Conservation (phyloP, 2,113 vertebrate genomes). For the Cololabis saira region DNA sequence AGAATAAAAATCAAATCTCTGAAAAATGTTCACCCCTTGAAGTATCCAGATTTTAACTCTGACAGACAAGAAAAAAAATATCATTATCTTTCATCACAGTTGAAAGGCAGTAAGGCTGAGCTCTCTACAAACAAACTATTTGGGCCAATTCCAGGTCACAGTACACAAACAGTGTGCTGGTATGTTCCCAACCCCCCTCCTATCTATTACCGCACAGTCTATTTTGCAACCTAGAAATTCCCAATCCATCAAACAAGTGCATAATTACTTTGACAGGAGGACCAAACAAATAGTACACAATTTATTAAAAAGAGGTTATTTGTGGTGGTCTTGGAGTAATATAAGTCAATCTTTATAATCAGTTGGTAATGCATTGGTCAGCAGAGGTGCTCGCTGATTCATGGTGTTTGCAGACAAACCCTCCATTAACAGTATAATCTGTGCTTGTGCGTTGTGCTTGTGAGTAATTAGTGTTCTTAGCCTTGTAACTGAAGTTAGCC, state of each 20-base stretch:
- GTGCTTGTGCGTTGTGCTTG: conserved; percentile 32
- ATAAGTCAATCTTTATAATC: conserved; percentile 41
- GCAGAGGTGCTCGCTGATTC: conserved; percentile 41
- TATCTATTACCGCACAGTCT: conserved; percentile 5
- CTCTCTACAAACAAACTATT: conserved; percentile 16
- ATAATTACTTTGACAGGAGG: conserved; percentile 40
- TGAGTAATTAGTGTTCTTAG: conserved; percentile 69
- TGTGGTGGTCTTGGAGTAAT: conserved; percentile 12
- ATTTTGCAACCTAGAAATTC: conserved; percentile 14
- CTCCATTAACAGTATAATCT: conserved; percentile 67
- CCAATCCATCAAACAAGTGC: not conserved
- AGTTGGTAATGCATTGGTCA: conserved; percentile 53
- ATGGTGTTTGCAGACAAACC: conserved; percentile 49
- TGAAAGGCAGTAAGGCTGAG: not conserved
- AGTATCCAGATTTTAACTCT: not conserved
- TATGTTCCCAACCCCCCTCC: conserved; percentile 32
- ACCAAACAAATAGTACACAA: conserved; percentile 32
- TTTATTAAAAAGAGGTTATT: conserved; percentile 28
- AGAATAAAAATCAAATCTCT: not conserved
- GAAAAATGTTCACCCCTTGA: not conserved
- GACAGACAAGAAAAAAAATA: not conserved
- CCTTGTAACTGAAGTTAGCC: conserved; percentile 42
- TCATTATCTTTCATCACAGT: conserved; percentile 8
- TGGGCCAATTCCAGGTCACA: conserved; percentile 37
- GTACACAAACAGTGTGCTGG: conserved; percentile 25